phyloP scores from a whole-genome alignment of 2,888 invertebrate species.

The Nasonovia ribisnigri region DNA sequence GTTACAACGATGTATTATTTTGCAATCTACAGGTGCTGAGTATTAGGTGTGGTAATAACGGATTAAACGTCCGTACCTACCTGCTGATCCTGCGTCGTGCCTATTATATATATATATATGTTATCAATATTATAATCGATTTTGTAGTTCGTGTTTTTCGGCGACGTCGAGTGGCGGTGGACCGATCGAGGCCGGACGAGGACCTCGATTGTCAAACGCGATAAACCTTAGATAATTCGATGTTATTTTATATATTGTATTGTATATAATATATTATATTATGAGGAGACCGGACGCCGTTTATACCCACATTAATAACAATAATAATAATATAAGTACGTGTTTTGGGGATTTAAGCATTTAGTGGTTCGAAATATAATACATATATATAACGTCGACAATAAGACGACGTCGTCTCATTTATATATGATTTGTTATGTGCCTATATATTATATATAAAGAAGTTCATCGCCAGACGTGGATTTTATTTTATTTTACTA shows the following conservation, averaged over 20 bases:
- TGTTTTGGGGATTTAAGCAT: background rate
- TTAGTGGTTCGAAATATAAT: background rate
- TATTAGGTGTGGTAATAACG: background rate
- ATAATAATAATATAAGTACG: slow-evolving; percentile 9
- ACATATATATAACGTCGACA: background rate
- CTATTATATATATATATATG: background rate
- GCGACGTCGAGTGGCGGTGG: background rate
- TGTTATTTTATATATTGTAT: background rate
- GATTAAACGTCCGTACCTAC: background rate
- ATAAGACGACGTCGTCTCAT: background rate
- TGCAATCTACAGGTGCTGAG: background rate
- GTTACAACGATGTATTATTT: background rate
- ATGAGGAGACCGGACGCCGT: background rate
- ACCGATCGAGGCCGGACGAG: background rate
- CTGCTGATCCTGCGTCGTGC: background rate
- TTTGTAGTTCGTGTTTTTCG: background rate
- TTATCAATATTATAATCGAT: slow-evolving; percentile 6
- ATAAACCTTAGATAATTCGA: slow-evolving; percentile 27
- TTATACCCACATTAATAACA: background rate
- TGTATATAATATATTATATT: background rate
- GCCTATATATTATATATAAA: background rate
- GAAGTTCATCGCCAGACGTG: background rate
- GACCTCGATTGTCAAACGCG: slow-evolving; percentile 5
- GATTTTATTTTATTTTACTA: too few relatives aligned
- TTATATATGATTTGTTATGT: background rate